Evolutionary conservation across 2,797 vertebrate genomes (phyloP).

Genomic region (Mustela erminea): DNA sequence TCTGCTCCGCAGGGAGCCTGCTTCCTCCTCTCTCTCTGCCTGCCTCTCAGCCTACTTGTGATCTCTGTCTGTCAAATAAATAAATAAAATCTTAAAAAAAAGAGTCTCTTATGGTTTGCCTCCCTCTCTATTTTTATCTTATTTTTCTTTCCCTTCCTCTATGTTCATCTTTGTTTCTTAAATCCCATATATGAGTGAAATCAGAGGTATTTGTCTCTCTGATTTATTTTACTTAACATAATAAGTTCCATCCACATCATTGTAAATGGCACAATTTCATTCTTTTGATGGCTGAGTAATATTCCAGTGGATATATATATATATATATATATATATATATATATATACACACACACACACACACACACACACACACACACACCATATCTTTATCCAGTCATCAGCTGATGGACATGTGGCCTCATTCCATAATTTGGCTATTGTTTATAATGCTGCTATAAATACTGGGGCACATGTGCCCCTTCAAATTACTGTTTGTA

Average conservation of each 20-base stretch:
- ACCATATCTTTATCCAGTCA: not conserved
- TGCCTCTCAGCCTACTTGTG: too few relatives aligned
- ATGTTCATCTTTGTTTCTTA: not conserved
- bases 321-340: too few relatives aligned
- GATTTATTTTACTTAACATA: not conserved
- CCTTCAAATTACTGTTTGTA: too few relatives aligned
- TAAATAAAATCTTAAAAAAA: too few relatives aligned
- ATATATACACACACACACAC: too few relatives aligned
- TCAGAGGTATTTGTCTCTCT: not conserved
- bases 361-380: too few relatives aligned
- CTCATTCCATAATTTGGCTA: too few relatives aligned
- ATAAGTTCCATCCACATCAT: not conserved
- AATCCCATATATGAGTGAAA: not conserved
- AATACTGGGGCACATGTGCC: too few relatives aligned
- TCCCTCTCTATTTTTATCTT: not conserved
- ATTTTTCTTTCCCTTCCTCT: not conserved
- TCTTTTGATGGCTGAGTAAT: not conserved
- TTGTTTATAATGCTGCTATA: too few relatives aligned
- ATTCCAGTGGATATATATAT: not conserved
- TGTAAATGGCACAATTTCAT: not conserved
- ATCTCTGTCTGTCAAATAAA: too few relatives aligned
- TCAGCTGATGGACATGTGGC: not conserved
- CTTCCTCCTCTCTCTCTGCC: too few relatives aligned
- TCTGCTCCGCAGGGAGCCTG: too few relatives aligned
- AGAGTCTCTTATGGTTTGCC: not conserved